Percentiles rank a stretch among this genome's conserved stretches.
Evolutionary conservation across 2,888 invertebrate genomes (phyloP).

Genomic region (Ormia ochracea): DNA sequence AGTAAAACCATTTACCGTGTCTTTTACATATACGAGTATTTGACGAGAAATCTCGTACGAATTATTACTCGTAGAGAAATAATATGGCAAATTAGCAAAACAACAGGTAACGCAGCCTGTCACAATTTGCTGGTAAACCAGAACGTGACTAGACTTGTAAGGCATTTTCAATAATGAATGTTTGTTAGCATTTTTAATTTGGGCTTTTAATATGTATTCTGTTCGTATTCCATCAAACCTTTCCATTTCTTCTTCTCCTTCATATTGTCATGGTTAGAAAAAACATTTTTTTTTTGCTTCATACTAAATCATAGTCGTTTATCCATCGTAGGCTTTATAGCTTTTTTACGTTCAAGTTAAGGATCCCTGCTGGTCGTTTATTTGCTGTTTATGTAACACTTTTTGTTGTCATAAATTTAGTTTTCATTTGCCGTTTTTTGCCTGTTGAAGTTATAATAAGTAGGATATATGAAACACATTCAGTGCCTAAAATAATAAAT

Average conservation of each 20-base stretch:
- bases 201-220: neutral
- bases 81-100: neutral
- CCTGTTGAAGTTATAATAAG: neutral
- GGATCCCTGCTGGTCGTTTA: neutral
- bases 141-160: constrained; percentile 33
- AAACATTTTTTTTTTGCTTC: neutral
- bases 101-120: constrained; percentile 6
- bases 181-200: constrained; percentile 1
- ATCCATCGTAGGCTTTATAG: neutral
- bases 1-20: neutral
- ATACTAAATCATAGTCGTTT: neutral
- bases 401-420: neutral
- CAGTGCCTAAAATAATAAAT: neutral
- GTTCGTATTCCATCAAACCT: neutral
- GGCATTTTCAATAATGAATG: constrained; percentile 15
- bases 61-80: neutral
- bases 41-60: neutral
- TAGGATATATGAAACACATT: neutral
- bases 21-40: neutral
- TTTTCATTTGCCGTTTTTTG: neutral
- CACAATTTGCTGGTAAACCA: constrained; percentile 18
- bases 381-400: neutral
- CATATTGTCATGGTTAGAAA: neutral
- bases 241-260: neutral
- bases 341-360: no score